phyloP scores from a whole-genome alignment of 1,140 invertebrate genomes.

The Heliconius congener region DNA sequence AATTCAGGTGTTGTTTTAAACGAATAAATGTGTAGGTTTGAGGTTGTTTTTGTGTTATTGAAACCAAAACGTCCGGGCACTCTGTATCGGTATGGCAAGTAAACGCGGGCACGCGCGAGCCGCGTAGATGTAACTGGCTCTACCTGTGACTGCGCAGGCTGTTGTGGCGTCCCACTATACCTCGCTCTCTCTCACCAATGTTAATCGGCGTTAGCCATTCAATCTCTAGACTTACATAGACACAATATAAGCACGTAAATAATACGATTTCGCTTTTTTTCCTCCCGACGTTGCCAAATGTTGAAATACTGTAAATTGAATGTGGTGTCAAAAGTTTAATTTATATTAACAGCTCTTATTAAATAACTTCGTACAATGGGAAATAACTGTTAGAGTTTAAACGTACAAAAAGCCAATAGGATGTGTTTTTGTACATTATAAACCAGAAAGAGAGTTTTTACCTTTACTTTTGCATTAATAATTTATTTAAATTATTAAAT shows the following conservation, averaged over 20 bases:
- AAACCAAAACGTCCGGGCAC: slow-evolving; percentile 46
- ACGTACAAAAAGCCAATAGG: not conserved
- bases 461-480: no score
- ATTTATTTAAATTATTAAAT: no score
- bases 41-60: slow-evolving; percentile 56
- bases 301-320: not conserved
- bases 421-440: not conserved
- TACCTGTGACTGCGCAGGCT: slow-evolving; percentile 58
- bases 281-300: not conserved
- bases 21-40: slow-evolving; percentile 38
- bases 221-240: slow-evolving; percentile 34
- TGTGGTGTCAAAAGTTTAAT: not conserved
- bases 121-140: slow-evolving; percentile 67
- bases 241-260: slow-evolving; percentile 2
- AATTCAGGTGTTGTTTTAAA: not conserved
- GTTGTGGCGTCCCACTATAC: slow-evolving; percentile 59
- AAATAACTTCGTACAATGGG: not conserved
- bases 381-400: not conserved
- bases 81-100: slow-evolving; percentile 43
- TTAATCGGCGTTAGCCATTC: slow-evolving; percentile 33
- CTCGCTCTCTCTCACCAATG: slow-evolving; percentile 58
- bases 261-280: slow-evolving; percentile 1
- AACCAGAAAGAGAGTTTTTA: no score
- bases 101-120: slow-evolving; percentile 67
- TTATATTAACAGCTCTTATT: not conserved